Conservation (phyloP, 1,140 invertebrate genomes). For the Drosophila auraria region DNA sequence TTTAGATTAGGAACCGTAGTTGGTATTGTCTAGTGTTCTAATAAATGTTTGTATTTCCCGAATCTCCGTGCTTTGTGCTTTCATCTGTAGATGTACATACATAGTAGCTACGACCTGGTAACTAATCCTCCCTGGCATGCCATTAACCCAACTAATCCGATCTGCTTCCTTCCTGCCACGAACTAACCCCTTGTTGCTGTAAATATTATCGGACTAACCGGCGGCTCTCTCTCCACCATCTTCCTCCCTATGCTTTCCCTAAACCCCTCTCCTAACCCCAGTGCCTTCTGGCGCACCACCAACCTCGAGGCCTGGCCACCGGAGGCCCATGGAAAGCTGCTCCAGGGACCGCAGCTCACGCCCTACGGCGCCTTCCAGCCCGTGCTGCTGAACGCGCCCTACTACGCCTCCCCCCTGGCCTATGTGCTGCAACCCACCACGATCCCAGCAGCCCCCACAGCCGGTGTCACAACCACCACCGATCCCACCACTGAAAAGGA, state of each 20-base stretch:
- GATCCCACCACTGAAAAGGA: constrained; percentile 30
- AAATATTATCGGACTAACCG: constrained; percentile 69
- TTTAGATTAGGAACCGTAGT: constrained; percentile 35
- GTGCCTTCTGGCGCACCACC: constrained; percentile 71
- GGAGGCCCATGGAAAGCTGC: constrained; percentile 22
- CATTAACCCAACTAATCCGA: constrained; percentile 23
- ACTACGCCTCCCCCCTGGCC: constrained; percentile 45
- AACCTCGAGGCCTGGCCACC: constrained; percentile 74
- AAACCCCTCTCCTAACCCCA: constrained; percentile 34
- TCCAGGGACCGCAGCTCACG: constrained; percentile 13
- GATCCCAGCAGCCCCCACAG: constrained; percentile 5
- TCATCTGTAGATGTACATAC: constrained; percentile 42
- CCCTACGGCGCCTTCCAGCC: constrained; percentile 44
- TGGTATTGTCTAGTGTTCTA: constrained; percentile 49
- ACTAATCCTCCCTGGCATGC: constrained; percentile 23
- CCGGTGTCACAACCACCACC: constrained; percentile 42
- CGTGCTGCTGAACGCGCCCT: constrained; percentile 47
- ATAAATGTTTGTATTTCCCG: constrained; percentile 75
- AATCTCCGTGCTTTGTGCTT: constrained; percentile 63
- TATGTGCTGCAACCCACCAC: constrained; percentile 60
- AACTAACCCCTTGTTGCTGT: constrained; percentile 54
- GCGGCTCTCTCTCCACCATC: constrained; percentile 45
- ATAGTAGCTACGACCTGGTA: constrained; percentile 12
- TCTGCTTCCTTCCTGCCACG: background rate
- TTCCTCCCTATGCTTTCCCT: constrained; percentile 28